These are phyloP conservation scores for Onychostoma macrolepis DNA, from an alignment of 2,113 vertebrate species.

Conservation along the genomic window DNA sequence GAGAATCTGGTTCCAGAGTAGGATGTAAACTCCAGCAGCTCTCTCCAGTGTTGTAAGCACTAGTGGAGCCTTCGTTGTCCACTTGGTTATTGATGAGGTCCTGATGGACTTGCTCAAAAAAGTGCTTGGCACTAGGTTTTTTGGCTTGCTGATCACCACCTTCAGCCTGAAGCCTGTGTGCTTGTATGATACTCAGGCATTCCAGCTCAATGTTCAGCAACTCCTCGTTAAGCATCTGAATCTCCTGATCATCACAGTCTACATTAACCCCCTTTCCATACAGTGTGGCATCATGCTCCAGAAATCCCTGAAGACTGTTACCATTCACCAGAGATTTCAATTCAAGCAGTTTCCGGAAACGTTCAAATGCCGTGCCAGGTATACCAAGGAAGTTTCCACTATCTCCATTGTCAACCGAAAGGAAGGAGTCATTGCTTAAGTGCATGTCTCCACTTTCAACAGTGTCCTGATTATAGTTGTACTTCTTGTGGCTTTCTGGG, in stretches of 20 bases:
- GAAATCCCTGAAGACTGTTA: conserved; percentile 40
- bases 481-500: conserved; percentile 82
- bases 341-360: conserved; percentile 90
- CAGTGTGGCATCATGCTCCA: neutral
- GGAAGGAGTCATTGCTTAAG: conserved; percentile 86
- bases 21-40: conserved; percentile 94
- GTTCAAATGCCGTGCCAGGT: conserved; percentile 87
- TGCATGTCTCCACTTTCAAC: conserved; percentile 86
- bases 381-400: conserved; percentile 85
- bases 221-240: conserved; percentile 93
- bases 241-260: conserved; percentile 83
- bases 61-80: conserved; percentile 91
- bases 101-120: neutral
- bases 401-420: conserved; percentile 85
- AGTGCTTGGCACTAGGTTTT: neutral
- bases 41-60: conserved; percentile 94
- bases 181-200: conserved; percentile 89
- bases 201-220: conserved; percentile 92
- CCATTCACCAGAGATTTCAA: conserved; percentile 88
- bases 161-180: conserved; percentile 88
- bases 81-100: conserved; percentile 88
- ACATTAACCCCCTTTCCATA: neutral
- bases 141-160: conserved; percentile 63
- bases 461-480: conserved; percentile 88
- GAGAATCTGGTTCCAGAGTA: conserved; percentile 83